These are phyloP conservation scores for Alligator mississippiensis DNA, from an alignment of 2,113 vertebrate genomes.

Conservation along the genomic window DNA sequence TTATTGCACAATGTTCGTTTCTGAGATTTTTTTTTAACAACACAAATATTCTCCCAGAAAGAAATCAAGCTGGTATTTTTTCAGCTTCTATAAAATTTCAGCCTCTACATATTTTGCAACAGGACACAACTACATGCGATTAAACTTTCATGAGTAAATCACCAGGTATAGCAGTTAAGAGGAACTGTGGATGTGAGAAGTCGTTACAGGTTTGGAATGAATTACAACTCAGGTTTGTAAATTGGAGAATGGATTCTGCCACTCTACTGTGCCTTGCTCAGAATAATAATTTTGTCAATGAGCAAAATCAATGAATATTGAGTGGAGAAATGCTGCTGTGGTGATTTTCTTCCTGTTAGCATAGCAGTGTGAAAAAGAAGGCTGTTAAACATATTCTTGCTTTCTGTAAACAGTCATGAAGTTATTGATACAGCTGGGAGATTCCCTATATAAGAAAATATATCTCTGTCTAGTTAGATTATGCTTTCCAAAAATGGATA, in stretches of 20 bases:
- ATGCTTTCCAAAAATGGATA: not conserved
- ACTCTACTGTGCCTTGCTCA: not conserved
- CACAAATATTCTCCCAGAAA: not conserved
- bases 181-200: not conserved
- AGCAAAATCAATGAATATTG: not conserved
- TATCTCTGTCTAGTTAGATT: not conserved
- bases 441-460: not conserved
- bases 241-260: not conserved
- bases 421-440: not conserved
- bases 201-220: not conserved
- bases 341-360: not conserved
- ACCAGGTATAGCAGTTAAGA: not conserved
- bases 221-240: not conserved
- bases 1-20: not conserved
- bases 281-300: not conserved
- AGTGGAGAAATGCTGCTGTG: not conserved
- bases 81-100: not conserved
- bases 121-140: not conserved
- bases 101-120: not conserved
- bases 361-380: not conserved
- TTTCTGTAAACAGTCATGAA: not conserved
- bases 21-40: not conserved
- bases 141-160: constrained; percentile 12
- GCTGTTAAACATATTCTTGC: not conserved
- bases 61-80: constrained; percentile 4